These are phyloP conservation scores for Vannuccia rotundouncinata DNA, from an alignment of 2,888 invertebrate species.

Conservation along the genomic window DNA sequence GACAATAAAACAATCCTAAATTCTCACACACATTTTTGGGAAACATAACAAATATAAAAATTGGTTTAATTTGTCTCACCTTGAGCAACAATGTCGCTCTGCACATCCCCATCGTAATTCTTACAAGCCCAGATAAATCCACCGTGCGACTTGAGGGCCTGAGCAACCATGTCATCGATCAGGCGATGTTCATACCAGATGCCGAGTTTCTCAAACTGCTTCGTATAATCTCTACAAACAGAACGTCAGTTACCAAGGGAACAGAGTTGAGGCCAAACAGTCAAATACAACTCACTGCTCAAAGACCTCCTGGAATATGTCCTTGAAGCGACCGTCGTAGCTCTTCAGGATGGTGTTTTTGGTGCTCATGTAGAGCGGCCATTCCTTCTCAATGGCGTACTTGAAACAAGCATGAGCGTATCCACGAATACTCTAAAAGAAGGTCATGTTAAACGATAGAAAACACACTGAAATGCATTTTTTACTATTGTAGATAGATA, in stretches of 20 bases:
- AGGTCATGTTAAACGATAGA: background rate
- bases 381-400: slow-evolving; percentile 73
- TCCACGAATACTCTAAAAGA: slow-evolving; percentile 64
- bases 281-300: slow-evolving; percentile 62
- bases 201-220: slow-evolving; percentile 30
- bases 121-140: slow-evolving; percentile 87
- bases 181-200: slow-evolving; percentile 72
- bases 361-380: slow-evolving; percentile 81
- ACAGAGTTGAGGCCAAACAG: background rate
- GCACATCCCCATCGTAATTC: slow-evolving; percentile 85
- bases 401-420: slow-evolving; percentile 84
- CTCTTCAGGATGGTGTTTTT: slow-evolving; percentile 82
- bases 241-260: background rate
- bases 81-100: slow-evolving; percentile 78
- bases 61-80: slow-evolving; percentile 43
- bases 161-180: slow-evolving; percentile 86
- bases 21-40: background rate
- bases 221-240: slow-evolving; percentile 37
- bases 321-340: slow-evolving; percentile 83
- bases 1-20: background rate
- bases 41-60: background rate
- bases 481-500: background rate
- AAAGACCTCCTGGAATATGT: slow-evolving; percentile 80
- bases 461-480: background rate
- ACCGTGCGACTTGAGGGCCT: slow-evolving; percentile 72